Evolutionary conservation across 2,113 vertebrate genomes (phyloP), one percentile per base, ranked within the genome.

Genomic region (Saimiri boliviensis): DNA sequence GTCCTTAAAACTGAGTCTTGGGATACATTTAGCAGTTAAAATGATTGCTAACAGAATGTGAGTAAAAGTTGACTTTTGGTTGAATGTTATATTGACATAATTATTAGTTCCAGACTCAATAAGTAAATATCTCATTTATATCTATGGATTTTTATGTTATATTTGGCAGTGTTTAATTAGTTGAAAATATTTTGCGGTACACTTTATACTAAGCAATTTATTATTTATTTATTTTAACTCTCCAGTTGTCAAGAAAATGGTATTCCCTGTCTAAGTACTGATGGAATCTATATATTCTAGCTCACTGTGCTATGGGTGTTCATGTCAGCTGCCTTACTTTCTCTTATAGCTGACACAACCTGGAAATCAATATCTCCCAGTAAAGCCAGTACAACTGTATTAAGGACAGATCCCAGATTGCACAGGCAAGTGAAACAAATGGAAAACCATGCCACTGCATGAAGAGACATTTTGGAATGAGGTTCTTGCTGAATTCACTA

Each of bases 191-290:
- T 88, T 85, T 89, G 54, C 17, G 25, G 11, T 49, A 49, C 3
- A 56, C 63, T 96, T 95, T 86, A 86, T 68, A 93, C 45, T 79
- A 25, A 92, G 35, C 81, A 68, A 42, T 40, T 92, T 91, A 6
- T 93, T 73, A 3, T 89, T 85, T 71, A 56, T 73, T 66, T 73
- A 32, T 93, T 93, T 68, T 68, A 86, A 58, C 16, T 86, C 68
- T 47, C 82, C 1, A 60, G 47, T 77, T 79, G 6, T 7, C 14
- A 40, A 73, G 93, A 92, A 93, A 80, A 95, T 8, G 60, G 30
- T 32, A 77, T 89, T 91, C 54, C 45, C 13, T 54, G 2, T 83
- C 7, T 54, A 73, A 70, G 35, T 47, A 30, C 2, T 81, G 30
- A 27, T 8, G 74, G 23, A 83, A 58, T 60, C 63, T 81, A 7